Percentiles rank a stretch among this genome's conserved stretches.
These are phyloP conservation scores for Drosophila equinoxialis DNA, from an alignment of 1,140 invertebrate species.

Conservation along the genomic window DNA sequence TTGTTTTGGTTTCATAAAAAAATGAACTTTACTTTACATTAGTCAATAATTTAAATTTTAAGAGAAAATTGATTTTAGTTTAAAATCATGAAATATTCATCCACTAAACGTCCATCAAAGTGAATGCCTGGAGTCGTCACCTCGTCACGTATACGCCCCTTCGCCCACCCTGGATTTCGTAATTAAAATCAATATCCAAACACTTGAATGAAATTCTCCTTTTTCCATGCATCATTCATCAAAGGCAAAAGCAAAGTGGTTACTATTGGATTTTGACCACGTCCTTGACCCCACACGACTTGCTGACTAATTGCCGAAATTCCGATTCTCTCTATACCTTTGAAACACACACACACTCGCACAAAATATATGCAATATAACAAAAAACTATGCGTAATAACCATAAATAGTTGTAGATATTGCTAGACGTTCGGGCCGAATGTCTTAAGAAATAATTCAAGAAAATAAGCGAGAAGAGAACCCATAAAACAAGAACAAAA, in stretches of 20 bases:
- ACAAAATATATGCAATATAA: neutral
- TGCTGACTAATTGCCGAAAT: neutral
- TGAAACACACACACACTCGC: neutral
- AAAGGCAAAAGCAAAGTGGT: too few species aligned
- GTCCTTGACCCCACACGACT: neutral
- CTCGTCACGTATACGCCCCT: neutral
- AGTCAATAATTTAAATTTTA: too few species aligned
- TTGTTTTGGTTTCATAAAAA: too few species aligned
- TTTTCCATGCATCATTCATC: neutral
- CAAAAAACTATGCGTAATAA: slow-evolving; percentile 32
- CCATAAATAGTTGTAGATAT: slow-evolving; percentile 55
- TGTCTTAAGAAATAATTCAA: neutral
- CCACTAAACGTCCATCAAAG: too few species aligned
- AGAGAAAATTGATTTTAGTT: too few species aligned
- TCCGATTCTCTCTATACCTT: neutral
- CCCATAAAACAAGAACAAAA: neutral
- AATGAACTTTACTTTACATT: too few species aligned
- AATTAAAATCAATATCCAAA: slow-evolving; percentile 2
- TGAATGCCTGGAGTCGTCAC: neutral
- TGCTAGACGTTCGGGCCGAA: neutral
- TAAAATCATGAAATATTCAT: too few species aligned
- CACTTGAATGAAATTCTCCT: neutral
- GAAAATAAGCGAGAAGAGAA: too few species aligned
- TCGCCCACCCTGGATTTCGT: neutral
- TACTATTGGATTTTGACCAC: neutral